Base-by-base conservation (phyloP, 2,888 invertebrate species). In the Diaphora mendica region DNA sequence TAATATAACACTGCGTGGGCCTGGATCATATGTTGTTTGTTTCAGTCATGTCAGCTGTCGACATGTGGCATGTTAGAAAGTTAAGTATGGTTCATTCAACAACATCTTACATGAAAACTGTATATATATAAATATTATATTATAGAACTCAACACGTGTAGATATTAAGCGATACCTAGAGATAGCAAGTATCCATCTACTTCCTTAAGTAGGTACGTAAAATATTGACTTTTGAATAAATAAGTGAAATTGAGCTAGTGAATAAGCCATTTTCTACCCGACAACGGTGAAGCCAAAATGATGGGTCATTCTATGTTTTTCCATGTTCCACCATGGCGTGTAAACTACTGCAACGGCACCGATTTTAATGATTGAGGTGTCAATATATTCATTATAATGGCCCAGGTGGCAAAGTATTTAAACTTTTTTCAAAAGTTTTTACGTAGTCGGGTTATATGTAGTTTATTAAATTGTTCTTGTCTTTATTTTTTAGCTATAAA, bases 41-140 rank as follows among this genome's bases (percentile, higher is more conserved):
- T 71, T 30, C 30, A 73, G 55, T 44, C 79, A 68, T 82, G 77
- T 82, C 73, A 72, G 66, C 39, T 79, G 75, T 79, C 82, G 62
- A 35, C 76, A 66, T 65, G 26, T 51, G 79, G 82, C 80, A 72
- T 79, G 75, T 82, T 68, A 81, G 69, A 13, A 26, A 83, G 82
- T 82, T 81, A 82, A 83, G 64, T 79, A 79, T 69, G 71, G 69
- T 72, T 75, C 74, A 75, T 79, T 70, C 72, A 55, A 74, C 77
- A 73, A 73, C 39, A 20, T 39, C 39, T 69, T 59, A 42, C 5
- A 23, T 59, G 42, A 69, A 39, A 59, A 69, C 2, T 68, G 3
- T 30, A 33, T 4, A 33, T 33, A 4, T 20, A 23, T 8, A 17
- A n/a, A n/a, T 35, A 64, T 15, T 44, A 44, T 51, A 51, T 20